Conservation (phyloP, 2,888 invertebrate species). For the Pheosia gnoma region DNA sequence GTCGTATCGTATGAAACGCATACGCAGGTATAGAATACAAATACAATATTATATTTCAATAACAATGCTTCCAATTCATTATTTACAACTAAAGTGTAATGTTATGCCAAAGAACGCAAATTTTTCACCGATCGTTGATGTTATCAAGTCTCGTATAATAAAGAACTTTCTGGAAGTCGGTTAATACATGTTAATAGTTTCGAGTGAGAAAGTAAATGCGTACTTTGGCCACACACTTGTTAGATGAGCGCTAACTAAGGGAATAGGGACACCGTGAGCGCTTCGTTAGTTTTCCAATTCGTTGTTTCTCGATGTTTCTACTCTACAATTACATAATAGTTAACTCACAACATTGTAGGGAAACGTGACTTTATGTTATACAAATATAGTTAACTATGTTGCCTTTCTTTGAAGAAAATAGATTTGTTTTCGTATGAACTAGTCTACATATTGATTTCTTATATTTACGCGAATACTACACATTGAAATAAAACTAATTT, state of each 20-base stretch:
- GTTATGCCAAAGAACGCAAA: too few species aligned
- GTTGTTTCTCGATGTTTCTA: background rate
- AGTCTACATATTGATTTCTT: too few species aligned
- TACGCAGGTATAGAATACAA: too few species aligned
- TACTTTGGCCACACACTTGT: background rate
- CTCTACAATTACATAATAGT: background rate
- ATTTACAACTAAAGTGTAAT: too few species aligned
- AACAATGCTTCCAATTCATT: too few species aligned
- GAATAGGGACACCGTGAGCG: background rate
- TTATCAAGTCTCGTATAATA: too few species aligned
- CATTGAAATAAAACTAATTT: too few species aligned
- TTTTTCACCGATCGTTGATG: too few species aligned
- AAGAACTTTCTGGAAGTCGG: background rate
- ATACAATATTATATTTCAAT: too few species aligned
- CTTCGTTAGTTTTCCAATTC: background rate
- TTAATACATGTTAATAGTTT: background rate
- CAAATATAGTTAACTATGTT: conserved; percentile 1
- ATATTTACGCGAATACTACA: too few species aligned
- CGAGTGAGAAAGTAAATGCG: background rate
- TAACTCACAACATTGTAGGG: background rate
- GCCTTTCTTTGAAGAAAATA: background rate
- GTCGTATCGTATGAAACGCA: too few species aligned
- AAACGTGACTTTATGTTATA: background rate
- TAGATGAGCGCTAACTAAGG: background rate
- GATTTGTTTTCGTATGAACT: background rate